A percentile compares a stretch with the other conserved stretches of the same genome.
Evolutionary conservation across 2,113 vertebrate genomes (phyloP).

Genomic region (Eolophus roseicapilla): DNA sequence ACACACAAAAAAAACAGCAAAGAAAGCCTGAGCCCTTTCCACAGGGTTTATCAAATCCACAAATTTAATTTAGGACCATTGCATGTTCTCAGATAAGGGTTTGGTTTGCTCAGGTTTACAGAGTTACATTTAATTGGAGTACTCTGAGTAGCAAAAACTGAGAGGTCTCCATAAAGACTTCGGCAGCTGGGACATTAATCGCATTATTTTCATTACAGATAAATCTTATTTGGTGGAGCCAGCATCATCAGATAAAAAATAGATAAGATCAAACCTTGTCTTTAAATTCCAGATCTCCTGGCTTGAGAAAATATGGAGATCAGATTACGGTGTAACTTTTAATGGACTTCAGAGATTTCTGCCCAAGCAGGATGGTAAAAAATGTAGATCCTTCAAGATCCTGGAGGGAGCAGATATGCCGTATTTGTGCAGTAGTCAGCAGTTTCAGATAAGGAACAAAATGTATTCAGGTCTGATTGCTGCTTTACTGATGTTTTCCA

Average conservation of each 20-base stretch:
- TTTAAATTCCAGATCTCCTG: conserved; percentile 76
- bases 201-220: conserved; percentile 75
- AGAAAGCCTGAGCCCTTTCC: neutral
- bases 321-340: conserved; percentile 24
- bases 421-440: conserved; percentile 74
- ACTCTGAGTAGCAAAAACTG: neutral
- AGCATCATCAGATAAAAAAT: conserved; percentile 75
- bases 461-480: conserved; percentile 71
- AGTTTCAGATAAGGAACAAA: conserved; percentile 74
- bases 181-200: conserved; percentile 45
- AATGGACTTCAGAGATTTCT: conserved; percentile 41
- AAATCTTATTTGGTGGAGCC: conserved; percentile 77
- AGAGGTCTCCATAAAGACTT: conserved; percentile 43
- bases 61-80: conserved; percentile 17
- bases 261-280: conserved; percentile 83
- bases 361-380: conserved; percentile 3
- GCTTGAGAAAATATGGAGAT: conserved; percentile 48
- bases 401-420: conserved; percentile 69
- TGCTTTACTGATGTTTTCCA: conserved; percentile 76
- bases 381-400: conserved; percentile 54
- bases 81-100: conserved; percentile 1
- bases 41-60: neutral
- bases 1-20: neutral
- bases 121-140: conserved; percentile 58
- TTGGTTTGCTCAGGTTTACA: conserved; percentile 42